These are phyloP conservation scores for Puma concolor DNA, from an alignment of 2,113 vertebrate genomes.

Conservation along the genomic window DNA sequence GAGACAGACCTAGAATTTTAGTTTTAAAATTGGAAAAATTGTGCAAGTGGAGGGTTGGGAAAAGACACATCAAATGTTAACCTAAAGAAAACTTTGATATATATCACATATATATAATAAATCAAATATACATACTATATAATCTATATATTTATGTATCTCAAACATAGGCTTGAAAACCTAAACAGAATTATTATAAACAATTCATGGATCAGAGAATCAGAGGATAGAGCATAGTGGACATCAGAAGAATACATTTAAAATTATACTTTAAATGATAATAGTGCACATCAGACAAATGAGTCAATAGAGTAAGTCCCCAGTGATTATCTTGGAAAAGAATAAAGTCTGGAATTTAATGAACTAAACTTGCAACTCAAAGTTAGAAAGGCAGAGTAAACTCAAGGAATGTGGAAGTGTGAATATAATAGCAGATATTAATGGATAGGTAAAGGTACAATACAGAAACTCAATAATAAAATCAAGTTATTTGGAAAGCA, in stretches of 20 bases:
- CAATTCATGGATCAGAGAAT: neutral
- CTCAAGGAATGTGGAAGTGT: neutral
- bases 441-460: neutral
- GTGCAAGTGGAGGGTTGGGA: neutral
- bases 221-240: neutral
- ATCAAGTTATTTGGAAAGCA: neutral
- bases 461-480: neutral
- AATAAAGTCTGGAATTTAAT: conserved; percentile 7
- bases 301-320: neutral
- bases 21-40: neutral
- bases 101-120: neutral
- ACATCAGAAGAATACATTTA: neutral
- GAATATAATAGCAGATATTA: neutral
- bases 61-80: neutral
- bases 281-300: neutral
- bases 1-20: neutral
- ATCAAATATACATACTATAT: neutral
- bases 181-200: neutral
- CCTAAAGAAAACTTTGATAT: neutral
- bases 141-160: neutral
- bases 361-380: neutral
- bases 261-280: neutral
- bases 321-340: neutral
- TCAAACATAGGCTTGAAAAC: neutral
- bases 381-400: neutral